These are phyloP conservation scores for Nomada goodeniana DNA, from an alignment of 2,888 invertebrate genomes.

Conservation along the genomic window DNA sequence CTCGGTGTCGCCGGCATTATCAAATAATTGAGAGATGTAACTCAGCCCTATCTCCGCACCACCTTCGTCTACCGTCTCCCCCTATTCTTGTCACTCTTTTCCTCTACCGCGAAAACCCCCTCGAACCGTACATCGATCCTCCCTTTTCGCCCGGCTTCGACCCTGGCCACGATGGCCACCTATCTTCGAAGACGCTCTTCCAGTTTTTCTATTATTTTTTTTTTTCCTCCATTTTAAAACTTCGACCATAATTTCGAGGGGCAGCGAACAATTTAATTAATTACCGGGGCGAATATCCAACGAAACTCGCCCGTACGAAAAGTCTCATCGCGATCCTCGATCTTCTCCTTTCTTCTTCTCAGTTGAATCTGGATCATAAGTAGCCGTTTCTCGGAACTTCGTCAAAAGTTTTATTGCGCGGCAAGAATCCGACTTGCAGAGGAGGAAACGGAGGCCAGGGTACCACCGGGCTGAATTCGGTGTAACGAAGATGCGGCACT, in stretches of 20 bases:
- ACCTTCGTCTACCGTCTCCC: slow-evolving; percentile 67
- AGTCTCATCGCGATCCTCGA: background rate
- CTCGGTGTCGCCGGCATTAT: slow-evolving; percentile 83
- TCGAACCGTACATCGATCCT: slow-evolving; percentile 28
- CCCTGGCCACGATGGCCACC: slow-evolving; percentile 7
- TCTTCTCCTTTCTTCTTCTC: no score
- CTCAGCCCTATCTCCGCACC: slow-evolving; percentile 81
- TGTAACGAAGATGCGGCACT: slow-evolving; percentile 65
- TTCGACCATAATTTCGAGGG: no score
- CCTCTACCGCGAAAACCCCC: slow-evolving; percentile 24
- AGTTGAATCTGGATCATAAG: background rate
- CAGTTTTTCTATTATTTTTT: background rate
- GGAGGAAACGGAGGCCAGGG: no score
- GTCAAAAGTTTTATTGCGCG: slow-evolving; percentile 21
- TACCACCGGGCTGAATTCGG: slow-evolving; percentile 37
- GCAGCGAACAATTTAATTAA: background rate
- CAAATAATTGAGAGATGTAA: slow-evolving; percentile 85
- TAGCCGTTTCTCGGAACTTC: background rate
- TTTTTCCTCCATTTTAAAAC: background rate
- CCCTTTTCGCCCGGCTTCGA: slow-evolving; percentile 17
- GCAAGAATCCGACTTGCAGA: background rate
- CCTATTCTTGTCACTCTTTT: slow-evolving; percentile 60
- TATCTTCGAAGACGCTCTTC: background rate
- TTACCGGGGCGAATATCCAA: no score
- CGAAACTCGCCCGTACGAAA: background rate